These are phyloP conservation scores for Apis laboriosa DNA, from an alignment of 1,140 invertebrate species.

Conservation along the genomic window DNA sequence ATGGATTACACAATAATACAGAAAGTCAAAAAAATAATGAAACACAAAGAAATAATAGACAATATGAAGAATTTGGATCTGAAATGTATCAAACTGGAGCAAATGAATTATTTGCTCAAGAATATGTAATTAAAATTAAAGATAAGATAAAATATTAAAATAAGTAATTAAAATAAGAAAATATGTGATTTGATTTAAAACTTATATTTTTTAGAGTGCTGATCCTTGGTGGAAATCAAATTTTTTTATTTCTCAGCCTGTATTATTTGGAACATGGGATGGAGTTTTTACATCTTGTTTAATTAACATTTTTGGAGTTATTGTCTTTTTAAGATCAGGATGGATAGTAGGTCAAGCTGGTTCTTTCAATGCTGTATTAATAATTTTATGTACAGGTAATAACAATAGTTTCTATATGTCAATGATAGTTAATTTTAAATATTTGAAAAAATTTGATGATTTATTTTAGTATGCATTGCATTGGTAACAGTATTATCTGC, in stretches of 20 bases:
- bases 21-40: constrained; percentile 78
- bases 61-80: constrained; percentile 87
- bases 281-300: constrained; percentile 97
- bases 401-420: neutral
- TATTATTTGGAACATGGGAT: constrained; percentile 98
- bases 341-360: constrained; percentile 99
- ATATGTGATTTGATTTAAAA: neutral
- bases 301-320: constrained; percentile 98
- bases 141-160: neutral
- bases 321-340: constrained; percentile 96
- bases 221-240: constrained; percentile 96
- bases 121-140: constrained; percentile 85
- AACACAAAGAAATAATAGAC: constrained; percentile 81
- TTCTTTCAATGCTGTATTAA: constrained; percentile 91
- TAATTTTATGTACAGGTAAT: constrained; percentile 92
- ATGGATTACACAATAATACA: constrained; percentile 78
- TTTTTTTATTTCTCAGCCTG: constrained; percentile 95
- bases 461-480: constrained; percentile 88
- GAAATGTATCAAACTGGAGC: constrained; percentile 91
- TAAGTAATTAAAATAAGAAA: constrained; percentile 46
- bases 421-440: neutral
- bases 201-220: constrained; percentile 82
- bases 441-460: neutral
- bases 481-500: constrained; percentile 95
- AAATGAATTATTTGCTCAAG: constrained; percentile 94